Evolutionary conservation across 2,888 invertebrate genomes (phyloP).

Genomic region (Papilio demoleus): DNA sequence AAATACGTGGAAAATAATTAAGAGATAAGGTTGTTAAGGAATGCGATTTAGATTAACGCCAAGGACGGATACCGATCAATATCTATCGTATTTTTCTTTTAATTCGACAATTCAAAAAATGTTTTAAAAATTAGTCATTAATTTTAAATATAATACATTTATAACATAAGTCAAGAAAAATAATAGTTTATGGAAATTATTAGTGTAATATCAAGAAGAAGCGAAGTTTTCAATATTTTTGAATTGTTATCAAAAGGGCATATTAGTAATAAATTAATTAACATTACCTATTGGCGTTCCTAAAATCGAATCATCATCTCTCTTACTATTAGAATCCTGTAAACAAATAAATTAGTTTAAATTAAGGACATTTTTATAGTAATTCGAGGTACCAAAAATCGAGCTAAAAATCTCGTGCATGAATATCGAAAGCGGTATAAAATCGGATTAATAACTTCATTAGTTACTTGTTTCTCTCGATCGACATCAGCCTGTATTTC

Average conservation of each 20-base stretch:
- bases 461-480: conserved; percentile 81
- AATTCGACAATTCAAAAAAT: not conserved
- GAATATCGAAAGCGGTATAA: conserved; percentile 73
- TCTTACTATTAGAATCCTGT: conserved; percentile 64
- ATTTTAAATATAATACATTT: no score
- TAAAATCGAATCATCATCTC: conserved; percentile 62
- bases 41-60: conserved; percentile 12
- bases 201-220: not conserved
- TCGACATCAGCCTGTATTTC: conserved; percentile 78
- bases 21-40: conserved; percentile 16
- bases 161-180: no score
- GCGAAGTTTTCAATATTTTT: conserved; percentile 40
- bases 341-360: conserved; percentile 42
- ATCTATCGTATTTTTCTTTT: not conserved
- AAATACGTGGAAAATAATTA: conserved; percentile 41
- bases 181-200: not conserved
- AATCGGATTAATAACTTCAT: conserved; percentile 84
- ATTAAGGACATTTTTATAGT: conserved; percentile 45
- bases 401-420: conserved; percentile 63
- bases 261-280: not conserved
- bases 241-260: not conserved
- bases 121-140: no score
- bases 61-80: not conserved
- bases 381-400: conserved; percentile 52
- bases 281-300: conserved; percentile 61